Evolutionary conservation across 2,797 vertebrate species (phyloP), one percentile per base, ranked within the genome.

Genomic region (Phaenicophaeus curvirostris): DNA sequence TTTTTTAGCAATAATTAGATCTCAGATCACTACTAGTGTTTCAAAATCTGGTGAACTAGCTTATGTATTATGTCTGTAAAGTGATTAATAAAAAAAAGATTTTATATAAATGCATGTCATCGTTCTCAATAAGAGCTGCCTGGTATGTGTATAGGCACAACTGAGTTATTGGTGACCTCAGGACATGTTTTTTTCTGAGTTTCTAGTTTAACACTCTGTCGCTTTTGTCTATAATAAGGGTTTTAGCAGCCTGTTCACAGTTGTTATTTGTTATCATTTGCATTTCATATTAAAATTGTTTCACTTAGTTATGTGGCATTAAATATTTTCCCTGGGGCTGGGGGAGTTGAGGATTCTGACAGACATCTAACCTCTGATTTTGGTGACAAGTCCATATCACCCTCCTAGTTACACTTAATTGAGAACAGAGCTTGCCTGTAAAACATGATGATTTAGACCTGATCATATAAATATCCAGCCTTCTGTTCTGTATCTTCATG

Each of bases 391-490:
- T 44, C 30, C 84, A 2, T 86, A 63, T 73, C 63, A 63, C 55
- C 24, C 57, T 51, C 21, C 4, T 71, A 59, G 15, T n/a, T 86
- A 31, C 31, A 91, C 74, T 88, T 94, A 94, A 96, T 82, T 90
- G 85, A 87, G 91, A 96, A 75, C 85, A 82, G 87, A 96, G 6
- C 67, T 93, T 85, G 66, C 37, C 79, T 86, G 25, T 89, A 94
- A 94, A 96, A 63, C 55, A 84, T 73, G 42, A 90, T 91, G 92
- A 69, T 95, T 96, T 96, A 96, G 35, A 92, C 59, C 67, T 81
- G 76, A 92, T 93, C 79, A 24, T 96, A 96, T 90, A 96, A 95
- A 94, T 95, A 95, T 67, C 87, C 89, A 97, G 42, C 94, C 95
- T 97, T 94, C 94, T 97, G 91, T 95, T 95, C 82, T 63, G 67